Evolutionary conservation across 2,797 vertebrate genomes (phyloP).

Genomic region (Sebastes miniatus): DNA sequence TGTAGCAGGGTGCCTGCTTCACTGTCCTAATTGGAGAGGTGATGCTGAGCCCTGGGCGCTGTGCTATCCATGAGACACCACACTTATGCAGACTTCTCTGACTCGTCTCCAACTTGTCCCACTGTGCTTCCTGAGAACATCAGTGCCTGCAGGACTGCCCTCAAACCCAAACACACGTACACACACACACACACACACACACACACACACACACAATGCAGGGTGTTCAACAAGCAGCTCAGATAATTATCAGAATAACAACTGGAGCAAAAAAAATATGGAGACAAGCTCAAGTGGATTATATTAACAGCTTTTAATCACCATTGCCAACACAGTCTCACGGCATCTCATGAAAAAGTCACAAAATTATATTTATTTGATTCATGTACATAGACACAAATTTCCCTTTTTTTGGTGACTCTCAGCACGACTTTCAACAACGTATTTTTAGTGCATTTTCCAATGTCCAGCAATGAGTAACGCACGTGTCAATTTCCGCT

Average conservation of each 20-base stretch:
- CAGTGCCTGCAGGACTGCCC: constrained; percentile 36
- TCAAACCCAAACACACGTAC: constrained; percentile 6
- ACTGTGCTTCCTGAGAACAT: constrained; percentile 32
- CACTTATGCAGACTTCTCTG: constrained; percentile 17
- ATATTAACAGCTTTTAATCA: background rate
- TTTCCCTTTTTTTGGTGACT: no score
- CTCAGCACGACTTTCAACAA: no score
- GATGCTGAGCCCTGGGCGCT: constrained; percentile 43
- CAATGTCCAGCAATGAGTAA: no score
- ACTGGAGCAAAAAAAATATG: background rate
- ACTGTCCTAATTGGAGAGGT: constrained; percentile 60
- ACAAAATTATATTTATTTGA: no score
- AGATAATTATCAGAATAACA: background rate
- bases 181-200: background rate
- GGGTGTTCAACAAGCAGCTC: background rate
- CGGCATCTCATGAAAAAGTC: rapidly evolving
- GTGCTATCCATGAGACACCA: constrained; percentile 28
- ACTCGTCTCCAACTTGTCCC: constrained; percentile 42
- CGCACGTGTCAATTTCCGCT: no score
- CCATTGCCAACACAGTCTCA: no score
- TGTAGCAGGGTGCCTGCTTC: constrained; percentile 3
- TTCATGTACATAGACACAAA: no score
- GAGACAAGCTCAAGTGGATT: background rate
- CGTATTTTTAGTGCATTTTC: no score
- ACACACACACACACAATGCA: background rate